A percentile compares a stretch with the other conserved stretches of the same genome.
phyloP scores from a whole-genome alignment of 2,797 vertebrate species.

The Sphenopsis melanotis region DNA sequence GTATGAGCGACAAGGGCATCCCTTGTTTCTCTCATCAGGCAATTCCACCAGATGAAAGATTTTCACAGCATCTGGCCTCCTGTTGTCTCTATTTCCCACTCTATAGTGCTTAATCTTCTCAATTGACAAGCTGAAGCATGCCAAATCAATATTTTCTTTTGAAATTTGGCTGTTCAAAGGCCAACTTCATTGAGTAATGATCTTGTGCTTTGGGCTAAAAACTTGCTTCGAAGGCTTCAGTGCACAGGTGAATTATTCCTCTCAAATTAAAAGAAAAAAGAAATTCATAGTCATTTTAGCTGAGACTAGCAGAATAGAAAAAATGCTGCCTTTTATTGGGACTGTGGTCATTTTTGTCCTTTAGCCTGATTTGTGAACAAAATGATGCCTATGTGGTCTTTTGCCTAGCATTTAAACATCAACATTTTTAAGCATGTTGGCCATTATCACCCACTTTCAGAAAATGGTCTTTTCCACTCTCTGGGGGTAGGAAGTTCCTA shows the following conservation, averaged over 20 bases:
- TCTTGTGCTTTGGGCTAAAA: slow-evolving; percentile 17
- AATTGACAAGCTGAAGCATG: not conserved
- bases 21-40: not conserved
- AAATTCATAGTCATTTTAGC: not conserved
- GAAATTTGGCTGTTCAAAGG: slow-evolving; percentile 25
- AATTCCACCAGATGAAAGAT: not conserved
- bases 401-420: not conserved
- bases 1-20: not conserved
- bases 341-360: not conserved
- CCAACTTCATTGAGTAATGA: not conserved
- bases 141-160: slow-evolving; percentile 31
- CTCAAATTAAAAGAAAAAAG: not conserved
- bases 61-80: not conserved
- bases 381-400: not conserved
- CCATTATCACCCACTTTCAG: not conserved
- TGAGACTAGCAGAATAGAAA: not conserved
- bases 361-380: not conserved
- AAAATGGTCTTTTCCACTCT: not conserved
- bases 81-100: slow-evolving; percentile 10
- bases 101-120: slow-evolving; percentile 7
- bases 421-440: not conserved
- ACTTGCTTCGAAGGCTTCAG: not conserved
- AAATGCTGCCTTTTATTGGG: not conserved
- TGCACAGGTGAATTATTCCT: not conserved
- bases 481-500: not conserved